Base-by-base conservation (phyloP, 53 echinoderm and acorn worm genomes). In the Arbacia lixula region DNA sequence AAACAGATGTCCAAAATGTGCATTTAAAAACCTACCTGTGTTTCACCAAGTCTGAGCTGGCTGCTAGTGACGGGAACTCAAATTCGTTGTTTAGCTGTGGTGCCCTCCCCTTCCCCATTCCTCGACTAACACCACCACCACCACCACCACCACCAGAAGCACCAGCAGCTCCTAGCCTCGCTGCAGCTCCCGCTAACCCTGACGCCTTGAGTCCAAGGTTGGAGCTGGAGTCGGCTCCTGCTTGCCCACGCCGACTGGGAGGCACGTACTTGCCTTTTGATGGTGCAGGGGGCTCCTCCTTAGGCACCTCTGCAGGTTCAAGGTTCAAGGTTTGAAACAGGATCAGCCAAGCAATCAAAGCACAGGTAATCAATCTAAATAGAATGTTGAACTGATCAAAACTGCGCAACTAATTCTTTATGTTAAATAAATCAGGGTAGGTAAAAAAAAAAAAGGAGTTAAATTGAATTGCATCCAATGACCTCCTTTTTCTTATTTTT, bases 1-100 rank as follows among this genome's bases (percentile, higher is more conserved):
- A n/a, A n/a, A n/a, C n/a, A n/a, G n/a, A n/a, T n/a, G n/a, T n/a
- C n/a, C n/a, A n/a, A n/a, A n/a, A n/a, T n/a, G n/a, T n/a, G 46
- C 8, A 46, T 46, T 8, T 8, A 17, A 53, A 4, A 21, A 53
- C 89, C 81, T 76, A 95, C 95, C 86, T 93, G 68, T 93, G 88
- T 61, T 95, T 95, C 16, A 92, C 89, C 60, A 95, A 85, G 72
- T 96, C 96, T 21, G 91, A 89, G 88, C 96, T 96, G 61, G 96
- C 96, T 42, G 91, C 91, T 86, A 97, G 56, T 5, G 93, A 84
- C 21, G 98, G 98, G 68, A 97, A 97, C 58, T 97, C 94, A 54
- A 90, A 88, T 74, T 97, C 86, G 49, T 92, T 94, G 54, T 78
- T 75, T 20, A 96, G 91, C 82, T 89, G 85, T 53, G 96, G 91